Base-by-base conservation (phyloP, 2,797 vertebrate genomes). In the Zalophus californianus region DNA sequence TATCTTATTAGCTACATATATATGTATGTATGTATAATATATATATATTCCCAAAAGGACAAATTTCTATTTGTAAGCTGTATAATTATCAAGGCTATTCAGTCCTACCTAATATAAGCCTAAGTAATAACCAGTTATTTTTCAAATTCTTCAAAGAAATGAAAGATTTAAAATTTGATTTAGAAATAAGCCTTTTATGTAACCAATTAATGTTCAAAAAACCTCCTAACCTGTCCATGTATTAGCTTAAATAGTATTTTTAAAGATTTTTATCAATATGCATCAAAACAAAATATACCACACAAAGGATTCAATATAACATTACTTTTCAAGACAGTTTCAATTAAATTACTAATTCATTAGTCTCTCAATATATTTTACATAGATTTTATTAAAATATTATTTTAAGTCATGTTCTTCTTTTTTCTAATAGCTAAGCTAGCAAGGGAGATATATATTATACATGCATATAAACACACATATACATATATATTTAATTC, bases 101-200 rank as follows among this genome's bases (percentile, higher is more conserved):
- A 4, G 52, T 56, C 38, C 44, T 4, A 41, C 29, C 48, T 79
- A 35, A 7, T 23, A 64, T 2, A 50, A 82, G 52, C 13, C 78
- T 68, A 52, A 15, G 32, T 38, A 44, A 32, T 64, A 50, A 50
- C 1, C 48, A 56, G 23, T 21, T 86, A 9, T 1, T 41, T 95
- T 64, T 72, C 70, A 56, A 68, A 52, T 83, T 82, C 72, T 41
- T 94, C 27, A 77, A 68, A 75, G 48, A 90, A 87, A 93, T n/a
- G 7, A 9, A 56, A 87, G 7, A 15, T n/a, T 58, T 54, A 32
- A 72, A 79, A 35, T 60, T 80, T 70, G 7, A 14, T 75, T 86
- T 72, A 52, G 32, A 84, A 95, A 80, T 29, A 44, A 44, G 13
- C 3, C 16, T 70, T 82, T 92, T 77, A 29, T 23, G 20, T 52